A percentile compares a stretch with the other conserved stretches of the same genome.
Conservation (phyloP, 2,888 invertebrate genomes). For the Imbricaverruca yamaguchii region DNA sequence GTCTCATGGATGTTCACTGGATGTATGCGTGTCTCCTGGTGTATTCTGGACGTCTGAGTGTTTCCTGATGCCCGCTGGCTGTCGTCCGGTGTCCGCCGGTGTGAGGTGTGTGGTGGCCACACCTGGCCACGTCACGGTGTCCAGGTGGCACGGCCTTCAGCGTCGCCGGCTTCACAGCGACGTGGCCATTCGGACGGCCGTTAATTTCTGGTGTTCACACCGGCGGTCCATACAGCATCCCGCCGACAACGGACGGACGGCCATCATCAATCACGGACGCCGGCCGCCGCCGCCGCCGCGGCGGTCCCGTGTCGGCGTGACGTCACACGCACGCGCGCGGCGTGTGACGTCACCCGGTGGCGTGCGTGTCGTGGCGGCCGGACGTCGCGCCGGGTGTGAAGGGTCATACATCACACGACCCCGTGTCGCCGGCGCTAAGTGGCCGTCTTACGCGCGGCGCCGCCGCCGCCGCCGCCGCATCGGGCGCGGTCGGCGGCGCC, state of each 20-base stretch:
- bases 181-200: not conserved
- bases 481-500: not conserved
- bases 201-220: constrained; percentile 6
- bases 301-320: not conserved
- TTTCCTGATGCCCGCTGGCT: no score
- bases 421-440: not conserved
- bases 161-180: not conserved
- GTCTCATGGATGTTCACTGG: no score
- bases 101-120: no score
- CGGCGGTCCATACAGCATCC: not conserved
- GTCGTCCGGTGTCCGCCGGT: no score
- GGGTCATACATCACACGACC: not conserved
- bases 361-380: not conserved
- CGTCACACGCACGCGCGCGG: not conserved
- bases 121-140: not conserved
- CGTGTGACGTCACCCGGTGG: not conserved
- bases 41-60: no score
- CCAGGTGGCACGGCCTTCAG: not conserved
- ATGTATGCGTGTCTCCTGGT: no score
- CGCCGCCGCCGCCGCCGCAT: not conserved
- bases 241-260: not conserved
- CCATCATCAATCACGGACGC: constrained; percentile 7
- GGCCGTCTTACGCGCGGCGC: not conserved
- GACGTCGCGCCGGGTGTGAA: not conserved
- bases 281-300: not conserved